A percentile compares a stretch with the other conserved stretches of the same genome.
These are phyloP conservation scores for Pteronotus mesoamericanus DNA, from an alignment of 2,797 vertebrate genomes.

Conservation along the genomic window DNA sequence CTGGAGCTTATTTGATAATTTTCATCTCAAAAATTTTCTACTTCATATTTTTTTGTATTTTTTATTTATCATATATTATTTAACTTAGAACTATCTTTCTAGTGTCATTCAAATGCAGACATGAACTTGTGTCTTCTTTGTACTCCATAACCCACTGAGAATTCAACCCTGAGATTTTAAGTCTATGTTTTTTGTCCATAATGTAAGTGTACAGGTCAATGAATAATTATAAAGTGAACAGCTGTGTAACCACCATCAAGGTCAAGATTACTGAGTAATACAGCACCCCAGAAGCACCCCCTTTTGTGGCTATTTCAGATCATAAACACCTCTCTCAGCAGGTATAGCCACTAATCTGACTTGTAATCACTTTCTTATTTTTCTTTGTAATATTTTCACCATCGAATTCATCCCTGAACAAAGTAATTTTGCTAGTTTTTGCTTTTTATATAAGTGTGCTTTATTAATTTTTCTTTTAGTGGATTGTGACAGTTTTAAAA, in stretches of 20 bases:
- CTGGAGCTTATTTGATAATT: not conserved
- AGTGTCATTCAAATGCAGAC: not conserved
- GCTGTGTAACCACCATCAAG: not conserved
- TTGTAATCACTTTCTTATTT: not conserved
- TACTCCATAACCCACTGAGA: not conserved
- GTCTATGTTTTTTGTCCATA: not conserved
- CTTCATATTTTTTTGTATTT: not conserved
- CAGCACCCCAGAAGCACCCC: not conserved
- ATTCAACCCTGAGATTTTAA: slow-evolving; percentile 12
- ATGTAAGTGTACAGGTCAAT: not conserved
- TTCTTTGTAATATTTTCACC: not conserved
- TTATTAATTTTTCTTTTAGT: slow-evolving; percentile 44
- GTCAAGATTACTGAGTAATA: not conserved
- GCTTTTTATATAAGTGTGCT: not conserved
- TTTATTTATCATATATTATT: not conserved
- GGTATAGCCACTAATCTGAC: not conserved
- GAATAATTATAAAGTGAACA: not conserved
- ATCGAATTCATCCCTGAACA: not conserved
- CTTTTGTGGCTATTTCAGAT: not conserved
- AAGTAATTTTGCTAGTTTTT: slow-evolving; percentile 14
- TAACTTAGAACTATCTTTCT: slow-evolving; percentile 24
- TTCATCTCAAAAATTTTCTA: not conserved
- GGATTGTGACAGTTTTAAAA: not conserved
- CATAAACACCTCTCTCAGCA: not conserved
- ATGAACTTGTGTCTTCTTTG: not conserved